Evolutionary conservation across 2,113 vertebrate genomes (phyloP).

Genomic region (Plecturocebus donacophilus): DNA sequence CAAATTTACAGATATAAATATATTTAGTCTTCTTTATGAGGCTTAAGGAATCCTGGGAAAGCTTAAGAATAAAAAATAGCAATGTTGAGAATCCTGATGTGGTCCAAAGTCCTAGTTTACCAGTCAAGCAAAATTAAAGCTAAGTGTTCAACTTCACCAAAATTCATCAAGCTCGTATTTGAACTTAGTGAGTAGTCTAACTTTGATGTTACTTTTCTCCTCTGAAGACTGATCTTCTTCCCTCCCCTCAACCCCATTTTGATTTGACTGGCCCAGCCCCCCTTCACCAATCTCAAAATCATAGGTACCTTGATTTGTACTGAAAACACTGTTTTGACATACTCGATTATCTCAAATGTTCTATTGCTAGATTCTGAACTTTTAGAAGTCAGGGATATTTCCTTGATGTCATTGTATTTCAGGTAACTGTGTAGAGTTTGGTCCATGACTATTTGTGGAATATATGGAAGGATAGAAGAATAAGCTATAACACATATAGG

Average conservation of each 20-base stretch:
- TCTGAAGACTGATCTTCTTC: neutral
- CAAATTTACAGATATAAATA: neutral
- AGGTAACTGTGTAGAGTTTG: neutral
- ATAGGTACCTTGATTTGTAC: neutral
- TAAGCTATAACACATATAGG: neutral
- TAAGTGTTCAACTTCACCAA: neutral
- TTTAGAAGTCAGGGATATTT: neutral
- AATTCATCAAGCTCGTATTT: neutral
- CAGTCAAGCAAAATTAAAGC: neutral
- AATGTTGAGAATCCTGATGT: neutral
- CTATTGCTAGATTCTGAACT: neutral
- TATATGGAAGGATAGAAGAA: neutral
- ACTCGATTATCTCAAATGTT: neutral
- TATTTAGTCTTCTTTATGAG: neutral
- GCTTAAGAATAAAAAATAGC: neutral
- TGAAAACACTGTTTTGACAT: neutral
- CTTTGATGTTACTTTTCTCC: neutral
- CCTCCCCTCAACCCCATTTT: neutral
- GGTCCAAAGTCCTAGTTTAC: neutral
- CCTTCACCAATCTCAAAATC: neutral
- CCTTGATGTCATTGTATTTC: neutral
- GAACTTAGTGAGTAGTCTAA: neutral
- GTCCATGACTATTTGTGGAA: neutral
- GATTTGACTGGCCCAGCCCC: neutral
- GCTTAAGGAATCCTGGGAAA: neutral